Evolutionary conservation across 2,797 vertebrate genomes (phyloP).

Genomic region (Anguilla pacifica): DNA sequence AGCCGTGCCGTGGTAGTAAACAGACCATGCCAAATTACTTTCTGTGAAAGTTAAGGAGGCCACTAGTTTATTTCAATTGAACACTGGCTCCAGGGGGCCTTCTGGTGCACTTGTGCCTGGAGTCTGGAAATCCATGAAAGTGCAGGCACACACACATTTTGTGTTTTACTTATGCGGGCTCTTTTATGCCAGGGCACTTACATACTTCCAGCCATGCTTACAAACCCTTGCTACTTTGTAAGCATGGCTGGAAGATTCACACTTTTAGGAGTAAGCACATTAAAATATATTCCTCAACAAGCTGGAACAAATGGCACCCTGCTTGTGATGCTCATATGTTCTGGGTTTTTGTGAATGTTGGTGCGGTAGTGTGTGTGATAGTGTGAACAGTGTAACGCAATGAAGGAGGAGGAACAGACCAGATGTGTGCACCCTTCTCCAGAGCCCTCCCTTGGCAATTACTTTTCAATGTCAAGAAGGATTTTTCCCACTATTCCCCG

Average conservation of each 20-base stretch:
- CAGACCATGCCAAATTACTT: not conserved
- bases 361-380: not conserved
- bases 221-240: not conserved
- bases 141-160: not conserved
- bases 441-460: slow-evolving; percentile 50
- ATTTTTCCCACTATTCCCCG: slow-evolving; percentile 63
- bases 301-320: not conserved
- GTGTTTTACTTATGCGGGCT: not conserved
- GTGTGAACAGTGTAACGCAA: not conserved
- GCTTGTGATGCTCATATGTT: not conserved
- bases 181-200: not conserved
- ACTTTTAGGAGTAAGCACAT: not conserved
- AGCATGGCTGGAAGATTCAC: not conserved
- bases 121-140: not conserved
- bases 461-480: slow-evolving; percentile 52
- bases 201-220: no score
- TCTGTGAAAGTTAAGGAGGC: not conserved
- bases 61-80: not conserved
- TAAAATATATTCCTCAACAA: not conserved
- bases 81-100: not conserved
- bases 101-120: not conserved
- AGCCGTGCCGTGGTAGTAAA: no score
- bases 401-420: slow-evolving; percentile 31
- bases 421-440: slow-evolving; percentile 38
- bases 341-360: slow-evolving; percentile 11